phyloP scores from a whole-genome alignment of 2,888 invertebrate genomes.

The Rugalucina vietnamica region DNA sequence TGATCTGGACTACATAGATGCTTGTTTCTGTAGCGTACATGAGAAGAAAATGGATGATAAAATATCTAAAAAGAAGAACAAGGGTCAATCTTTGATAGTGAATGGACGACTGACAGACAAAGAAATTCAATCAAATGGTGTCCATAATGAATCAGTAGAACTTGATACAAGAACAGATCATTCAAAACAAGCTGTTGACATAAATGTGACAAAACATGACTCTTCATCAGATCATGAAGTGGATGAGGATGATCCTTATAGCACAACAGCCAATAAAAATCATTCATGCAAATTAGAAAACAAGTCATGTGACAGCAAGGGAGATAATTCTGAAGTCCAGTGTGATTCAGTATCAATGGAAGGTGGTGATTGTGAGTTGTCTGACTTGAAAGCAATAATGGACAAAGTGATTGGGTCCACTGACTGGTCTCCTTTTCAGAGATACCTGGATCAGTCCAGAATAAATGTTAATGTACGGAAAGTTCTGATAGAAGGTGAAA shows the following conservation, averaged over 20 bases:
- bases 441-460: constrained; percentile 90
- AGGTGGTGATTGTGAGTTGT: constrained; percentile 31
- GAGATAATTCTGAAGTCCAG: background rate
- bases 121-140: too few relatives aligned
- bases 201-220: too few relatives aligned
- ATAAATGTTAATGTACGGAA: constrained; percentile 98
- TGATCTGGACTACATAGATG: constrained; percentile 25
- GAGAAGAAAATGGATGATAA: background rate
- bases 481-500: constrained; percentile 86
- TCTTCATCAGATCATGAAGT: background rate
- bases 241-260: constrained; percentile 55
- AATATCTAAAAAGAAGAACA: too few relatives aligned
- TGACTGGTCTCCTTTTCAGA: constrained; percentile 75
- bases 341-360: background rate
- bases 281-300: background rate
- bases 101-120: too few relatives aligned
- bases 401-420: constrained; percentile 40
- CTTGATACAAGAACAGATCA: too few relatives aligned
- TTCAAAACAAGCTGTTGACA: too few relatives aligned
- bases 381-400: constrained; percentile 56
- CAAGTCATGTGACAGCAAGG: background rate
- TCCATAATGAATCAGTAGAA: too few relatives aligned
- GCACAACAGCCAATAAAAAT: constrained; percentile 24
- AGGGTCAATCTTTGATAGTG: too few relatives aligned
- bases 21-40: constrained; percentile 64